Conservation (phyloP, 1,140 invertebrate species). For the Orius insidiosus region DNA sequence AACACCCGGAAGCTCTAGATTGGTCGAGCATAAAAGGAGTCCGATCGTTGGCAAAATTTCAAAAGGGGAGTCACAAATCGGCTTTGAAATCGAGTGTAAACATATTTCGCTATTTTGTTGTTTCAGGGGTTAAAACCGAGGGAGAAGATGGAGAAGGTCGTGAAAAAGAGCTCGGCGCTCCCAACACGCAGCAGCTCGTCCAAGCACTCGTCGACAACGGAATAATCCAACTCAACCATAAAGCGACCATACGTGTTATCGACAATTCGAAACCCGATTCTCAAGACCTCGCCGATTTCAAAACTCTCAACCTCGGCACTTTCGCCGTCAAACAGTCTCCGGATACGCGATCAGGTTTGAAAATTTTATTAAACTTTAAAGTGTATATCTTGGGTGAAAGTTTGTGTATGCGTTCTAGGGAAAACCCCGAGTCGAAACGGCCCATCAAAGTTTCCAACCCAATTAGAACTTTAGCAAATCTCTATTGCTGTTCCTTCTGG, state of each 20-base stretch:
- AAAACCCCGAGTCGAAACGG: no score
- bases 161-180: constrained; percentile 1
- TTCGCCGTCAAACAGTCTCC: constrained; percentile 15
- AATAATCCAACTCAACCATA: constrained; percentile 18
- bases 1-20: no score
- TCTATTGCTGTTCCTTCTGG: no score
- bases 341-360: constrained; percentile 13
- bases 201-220: constrained; percentile 18
- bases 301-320: constrained; percentile 16
- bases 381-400: no score
- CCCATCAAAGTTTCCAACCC: no score
- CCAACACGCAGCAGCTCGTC: constrained; percentile 16
- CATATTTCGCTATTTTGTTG: neutral
- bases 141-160: constrained; percentile 9
- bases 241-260: constrained; percentile 17
- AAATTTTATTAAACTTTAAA: no score
- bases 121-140: constrained; percentile 13
- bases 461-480: no score
- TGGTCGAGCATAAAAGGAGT: no score
- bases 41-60: no score
- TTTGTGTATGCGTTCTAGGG: no score
- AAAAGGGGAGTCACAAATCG: no score
- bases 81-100: no score
- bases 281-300: constrained; percentile 15
- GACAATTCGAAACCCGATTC: constrained; percentile 12